Conservation (phyloP, 2,797 vertebrate species). For the Aselliscus stoliczkanus region DNA sequence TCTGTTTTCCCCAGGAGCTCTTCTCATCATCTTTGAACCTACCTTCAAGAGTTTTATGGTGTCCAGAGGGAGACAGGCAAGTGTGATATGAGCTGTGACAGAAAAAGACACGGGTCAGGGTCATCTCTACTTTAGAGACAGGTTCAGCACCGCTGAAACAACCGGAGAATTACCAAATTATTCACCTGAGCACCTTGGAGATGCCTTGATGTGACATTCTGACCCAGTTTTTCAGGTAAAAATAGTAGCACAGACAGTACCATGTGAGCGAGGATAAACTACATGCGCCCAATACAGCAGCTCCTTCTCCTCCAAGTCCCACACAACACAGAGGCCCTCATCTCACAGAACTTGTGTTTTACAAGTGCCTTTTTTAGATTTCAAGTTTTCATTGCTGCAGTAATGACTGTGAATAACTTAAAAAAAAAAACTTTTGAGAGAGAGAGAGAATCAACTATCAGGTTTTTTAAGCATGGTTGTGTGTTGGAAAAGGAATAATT, state of each 20-base stretch:
- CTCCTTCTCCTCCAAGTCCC: neutral
- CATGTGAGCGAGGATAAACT: neutral
- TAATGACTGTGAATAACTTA: neutral
- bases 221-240: neutral
- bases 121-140: neutral
- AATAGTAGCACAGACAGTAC: neutral
- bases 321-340: fast-evolving
- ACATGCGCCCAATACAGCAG: neutral
- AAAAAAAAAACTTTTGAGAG: neutral
- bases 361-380: neutral
- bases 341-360: neutral
- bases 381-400: neutral
- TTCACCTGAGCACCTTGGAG: neutral
- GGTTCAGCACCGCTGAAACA: neutral
- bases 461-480: neutral
- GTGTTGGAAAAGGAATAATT: neutral
- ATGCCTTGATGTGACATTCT: neutral
- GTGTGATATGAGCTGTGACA: neutral
- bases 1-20: neutral
- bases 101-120: neutral
- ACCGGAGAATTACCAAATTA: neutral
- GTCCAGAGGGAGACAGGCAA: neutral
- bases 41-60: neutral
- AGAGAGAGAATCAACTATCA: neutral
- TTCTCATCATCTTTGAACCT: neutral